These are phyloP conservation scores for Pangasianodon hypophthalmus DNA, from an alignment of 2,113 vertebrate genomes.

Conservation along the genomic window DNA sequence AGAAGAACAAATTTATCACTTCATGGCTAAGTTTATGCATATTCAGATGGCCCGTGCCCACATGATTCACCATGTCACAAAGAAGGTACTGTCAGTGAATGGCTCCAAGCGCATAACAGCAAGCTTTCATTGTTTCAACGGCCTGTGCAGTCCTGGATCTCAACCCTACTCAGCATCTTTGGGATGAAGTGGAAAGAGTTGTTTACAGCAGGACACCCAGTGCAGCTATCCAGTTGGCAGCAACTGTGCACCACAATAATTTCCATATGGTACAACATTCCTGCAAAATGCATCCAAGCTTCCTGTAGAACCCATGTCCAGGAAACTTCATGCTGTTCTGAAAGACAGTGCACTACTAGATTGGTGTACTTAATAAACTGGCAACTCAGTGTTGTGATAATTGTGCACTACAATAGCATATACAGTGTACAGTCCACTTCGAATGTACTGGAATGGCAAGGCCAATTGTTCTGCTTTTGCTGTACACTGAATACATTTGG, in stretches of 20 bases:
- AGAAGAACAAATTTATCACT: not conserved
- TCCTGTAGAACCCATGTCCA: not conserved
- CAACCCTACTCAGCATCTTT: not conserved
- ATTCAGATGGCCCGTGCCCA: not conserved
- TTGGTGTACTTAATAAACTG: not conserved
- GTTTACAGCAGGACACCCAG: not conserved
- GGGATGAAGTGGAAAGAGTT: conserved; percentile 9
- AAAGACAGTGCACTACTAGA: not conserved
- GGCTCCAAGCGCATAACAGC: not conserved
- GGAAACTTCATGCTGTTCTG: not conserved
- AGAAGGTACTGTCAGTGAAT: not conserved
- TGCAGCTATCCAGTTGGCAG: not conserved
- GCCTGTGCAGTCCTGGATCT: not conserved
- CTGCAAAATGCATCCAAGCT: not conserved
- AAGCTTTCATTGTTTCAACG: not conserved
- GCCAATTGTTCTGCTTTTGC: not conserved
- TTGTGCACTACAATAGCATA: not conserved
- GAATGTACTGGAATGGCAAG: not conserved
- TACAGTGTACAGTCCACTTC: not conserved
- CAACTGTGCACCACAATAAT: not conserved
- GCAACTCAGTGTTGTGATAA: not conserved
- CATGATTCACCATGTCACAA: not conserved
- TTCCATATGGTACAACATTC: conserved; percentile 1
- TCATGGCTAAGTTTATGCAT: not conserved
- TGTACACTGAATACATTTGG: not conserved